Percentiles rank a stretch among this genome's conserved stretches.
Conservation (phyloP, 1,140 invertebrate species). For the Cyclina sinensis region DNA sequence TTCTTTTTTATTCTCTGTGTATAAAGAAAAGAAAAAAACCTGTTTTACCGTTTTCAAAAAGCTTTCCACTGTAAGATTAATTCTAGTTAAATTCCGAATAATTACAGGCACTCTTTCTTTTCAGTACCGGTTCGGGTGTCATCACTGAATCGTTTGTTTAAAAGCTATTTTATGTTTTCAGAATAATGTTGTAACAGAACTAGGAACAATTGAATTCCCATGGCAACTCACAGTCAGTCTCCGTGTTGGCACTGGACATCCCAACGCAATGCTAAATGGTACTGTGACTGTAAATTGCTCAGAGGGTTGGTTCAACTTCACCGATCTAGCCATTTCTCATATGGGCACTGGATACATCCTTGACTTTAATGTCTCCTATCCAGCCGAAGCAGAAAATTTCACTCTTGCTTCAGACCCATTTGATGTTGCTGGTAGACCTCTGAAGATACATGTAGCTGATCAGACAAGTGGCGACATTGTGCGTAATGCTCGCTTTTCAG, state of each 20-base stretch:
- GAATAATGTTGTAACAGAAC: conserved; percentile 36
- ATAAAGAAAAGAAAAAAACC: too few species aligned
- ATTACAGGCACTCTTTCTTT: too few species aligned
- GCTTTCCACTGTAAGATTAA: too few species aligned
- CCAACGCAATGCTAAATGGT: conserved; percentile 43
- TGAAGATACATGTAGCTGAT: conserved; percentile 55
- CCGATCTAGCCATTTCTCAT: conserved; percentile 59
- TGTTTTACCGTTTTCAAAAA: too few species aligned
- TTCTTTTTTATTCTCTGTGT: too few species aligned
- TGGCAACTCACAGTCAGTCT: conserved; percentile 64
- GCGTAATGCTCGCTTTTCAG: conserved; percentile 1
- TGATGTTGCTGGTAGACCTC: conserved; percentile 51
- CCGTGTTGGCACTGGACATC: conserved; percentile 45
- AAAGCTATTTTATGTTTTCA: background rate
- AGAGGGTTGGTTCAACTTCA: conserved; percentile 57
- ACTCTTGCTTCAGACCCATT: conserved; percentile 58
- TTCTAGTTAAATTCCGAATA: too few species aligned
- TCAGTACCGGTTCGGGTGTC: too few species aligned
- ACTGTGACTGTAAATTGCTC: conserved; percentile 18
- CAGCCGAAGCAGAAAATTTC: conserved; percentile 73
- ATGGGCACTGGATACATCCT: conserved; percentile 74
- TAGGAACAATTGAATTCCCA: conserved; percentile 50
- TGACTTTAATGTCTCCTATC: conserved; percentile 75
- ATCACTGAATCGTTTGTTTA: too few species aligned
- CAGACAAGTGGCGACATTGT: conserved; percentile 46